These are phyloP conservation scores for Acridotheres tristis DNA, from an alignment of 2,797 vertebrate species.

Conservation along the genomic window DNA sequence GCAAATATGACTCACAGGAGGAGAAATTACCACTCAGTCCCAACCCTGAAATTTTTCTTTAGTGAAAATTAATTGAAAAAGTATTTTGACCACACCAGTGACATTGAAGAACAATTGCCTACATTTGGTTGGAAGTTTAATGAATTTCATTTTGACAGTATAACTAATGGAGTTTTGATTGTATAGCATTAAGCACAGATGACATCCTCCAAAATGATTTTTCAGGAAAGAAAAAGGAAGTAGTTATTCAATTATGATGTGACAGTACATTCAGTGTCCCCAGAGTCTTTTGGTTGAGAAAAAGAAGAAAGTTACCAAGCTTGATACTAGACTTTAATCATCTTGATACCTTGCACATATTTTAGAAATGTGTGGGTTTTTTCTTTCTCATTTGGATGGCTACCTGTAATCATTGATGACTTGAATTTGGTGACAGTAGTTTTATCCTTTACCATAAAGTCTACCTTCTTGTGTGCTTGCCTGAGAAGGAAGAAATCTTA, in stretches of 20 bases:
- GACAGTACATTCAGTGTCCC: not conserved
- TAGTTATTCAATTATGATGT: not conserved
- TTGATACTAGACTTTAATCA: not conserved
- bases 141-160: conserved; percentile 13
- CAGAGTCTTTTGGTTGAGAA: not conserved
- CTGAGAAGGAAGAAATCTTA: not conserved
- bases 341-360: not conserved
- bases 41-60: not conserved
- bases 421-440: not conserved
- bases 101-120: conserved; percentile 4
- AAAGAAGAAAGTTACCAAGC: not conserved
- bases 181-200: not conserved
- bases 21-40: not conserved
- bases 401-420: not conserved
- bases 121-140: not conserved
- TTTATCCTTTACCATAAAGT: not conserved
- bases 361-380: rapidly evolving
- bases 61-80: conserved; percentile 12
- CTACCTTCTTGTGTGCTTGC: not conserved
- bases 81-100: not conserved
- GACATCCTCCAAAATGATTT: conserved; percentile 2
- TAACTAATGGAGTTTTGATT: conserved; percentile 36
- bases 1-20: not conserved
- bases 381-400: not conserved
- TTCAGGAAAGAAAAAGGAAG: not conserved